Conservation (phyloP, 2,113 vertebrate genomes). For the Dicentrarchus labrax region DNA sequence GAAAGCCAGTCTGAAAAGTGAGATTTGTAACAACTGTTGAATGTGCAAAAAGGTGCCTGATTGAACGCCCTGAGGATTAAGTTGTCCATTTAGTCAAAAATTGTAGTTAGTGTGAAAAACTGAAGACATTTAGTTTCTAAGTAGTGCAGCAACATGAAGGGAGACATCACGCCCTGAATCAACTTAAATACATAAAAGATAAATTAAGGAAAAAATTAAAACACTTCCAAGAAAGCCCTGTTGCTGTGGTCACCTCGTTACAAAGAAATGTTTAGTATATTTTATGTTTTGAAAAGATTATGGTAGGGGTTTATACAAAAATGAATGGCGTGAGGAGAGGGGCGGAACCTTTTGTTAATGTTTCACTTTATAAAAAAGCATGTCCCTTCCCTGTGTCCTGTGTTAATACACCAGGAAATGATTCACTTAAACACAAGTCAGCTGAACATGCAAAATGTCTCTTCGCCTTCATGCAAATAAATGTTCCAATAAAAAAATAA, state of each 20-base stretch:
- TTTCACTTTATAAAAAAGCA: neutral
- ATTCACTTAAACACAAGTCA: neutral
- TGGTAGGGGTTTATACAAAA: neutral
- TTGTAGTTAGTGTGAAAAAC: slow-evolving; percentile 4
- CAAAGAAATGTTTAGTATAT: neutral
- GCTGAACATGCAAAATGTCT: neutral
- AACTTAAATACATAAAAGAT: slow-evolving; percentile 15
- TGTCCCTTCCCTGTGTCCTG: neutral
- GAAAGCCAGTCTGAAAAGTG: slow-evolving; percentile 27
- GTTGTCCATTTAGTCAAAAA: slow-evolving; percentile 35
- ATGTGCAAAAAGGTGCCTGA: slow-evolving; percentile 14
- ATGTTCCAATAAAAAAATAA: neutral
- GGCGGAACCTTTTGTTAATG: neutral
- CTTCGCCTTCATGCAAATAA: too few species aligned
- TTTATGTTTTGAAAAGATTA: neutral
- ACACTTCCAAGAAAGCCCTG: neutral
- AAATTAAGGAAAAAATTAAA: neutral
- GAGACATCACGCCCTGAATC: neutral
- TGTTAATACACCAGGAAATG: too few species aligned
- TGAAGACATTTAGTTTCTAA: slow-evolving; percentile 19
- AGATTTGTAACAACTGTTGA: slow-evolving; percentile 59
- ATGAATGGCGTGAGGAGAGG: neutral
- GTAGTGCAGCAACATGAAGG: neutral
- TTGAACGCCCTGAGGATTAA: slow-evolving; percentile 21
- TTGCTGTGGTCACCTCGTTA: neutral